A percentile compares a stretch with the other conserved stretches of the same genome.
Evolutionary conservation across 2,797 vertebrate species (phyloP).

Genomic region (Lepus oiostolus): DNA sequence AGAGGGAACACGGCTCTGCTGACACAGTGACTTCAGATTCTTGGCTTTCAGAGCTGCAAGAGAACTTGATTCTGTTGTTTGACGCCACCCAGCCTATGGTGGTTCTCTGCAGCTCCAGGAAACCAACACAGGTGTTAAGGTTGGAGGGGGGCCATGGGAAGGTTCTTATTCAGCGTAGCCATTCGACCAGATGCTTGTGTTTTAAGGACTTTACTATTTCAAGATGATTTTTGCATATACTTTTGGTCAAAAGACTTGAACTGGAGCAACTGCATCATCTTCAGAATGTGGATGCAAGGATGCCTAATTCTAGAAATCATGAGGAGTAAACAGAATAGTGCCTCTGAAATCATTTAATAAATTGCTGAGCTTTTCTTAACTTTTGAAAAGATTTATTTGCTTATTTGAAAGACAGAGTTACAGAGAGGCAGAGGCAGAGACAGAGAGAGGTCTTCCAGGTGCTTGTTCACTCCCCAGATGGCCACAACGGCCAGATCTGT

Average conservation of each 20-base stretch:
- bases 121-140: background rate
- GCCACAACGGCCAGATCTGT: too few relatives aligned
- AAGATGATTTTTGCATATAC: background rate
- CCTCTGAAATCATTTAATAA: background rate
- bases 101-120: background rate
- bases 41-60: background rate
- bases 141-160: background rate
- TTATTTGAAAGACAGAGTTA: too few relatives aligned
- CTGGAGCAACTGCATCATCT: background rate
- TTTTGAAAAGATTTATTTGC: too few relatives aligned
- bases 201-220: too few relatives aligned
- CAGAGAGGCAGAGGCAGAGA: too few relatives aligned
- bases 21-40: background rate
- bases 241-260: conserved; percentile 14
- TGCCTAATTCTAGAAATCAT: background rate
- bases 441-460: too few relatives aligned
- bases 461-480: too few relatives aligned
- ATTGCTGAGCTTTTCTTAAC: background rate
- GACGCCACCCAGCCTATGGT: background rate
- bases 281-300: background rate
- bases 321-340: background rate
- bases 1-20: too few relatives aligned
- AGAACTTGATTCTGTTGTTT: background rate
- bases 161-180: background rate
- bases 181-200: background rate